Conservation (phyloP, 30 jellyfish, hydroid and myxozoan genomes). For the Phacellophora camtschatica region DNA sequence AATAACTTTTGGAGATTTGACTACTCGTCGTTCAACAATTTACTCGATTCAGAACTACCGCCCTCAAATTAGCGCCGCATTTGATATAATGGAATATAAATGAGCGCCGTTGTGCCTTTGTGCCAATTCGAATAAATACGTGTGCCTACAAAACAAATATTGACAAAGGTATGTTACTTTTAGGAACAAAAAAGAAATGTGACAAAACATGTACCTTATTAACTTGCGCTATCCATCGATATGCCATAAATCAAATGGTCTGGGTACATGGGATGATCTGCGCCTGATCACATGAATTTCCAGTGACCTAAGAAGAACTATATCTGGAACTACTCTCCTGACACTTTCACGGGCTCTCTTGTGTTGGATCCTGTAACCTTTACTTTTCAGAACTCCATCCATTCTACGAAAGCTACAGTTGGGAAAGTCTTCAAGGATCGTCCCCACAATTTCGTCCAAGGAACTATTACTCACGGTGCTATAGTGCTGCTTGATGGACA, state of each 20-base stretch:
- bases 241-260: neutral
- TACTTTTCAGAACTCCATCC: neutral
- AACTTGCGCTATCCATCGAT: conserved; percentile 12
- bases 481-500: neutral
- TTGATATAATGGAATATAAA: no score
- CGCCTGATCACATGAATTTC: neutral
- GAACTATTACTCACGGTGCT: neutral
- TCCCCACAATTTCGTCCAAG: neutral
- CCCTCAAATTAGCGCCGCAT: no score
- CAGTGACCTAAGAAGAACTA: conserved; percentile 5
- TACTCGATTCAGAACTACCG: no score
- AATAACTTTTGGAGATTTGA: no score
- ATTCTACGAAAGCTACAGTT: conserved; percentile 25
- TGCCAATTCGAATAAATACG: no score
- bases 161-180: no score
- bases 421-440: neutral
- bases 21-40: no score
- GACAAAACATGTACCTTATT: no score
- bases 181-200: no score
- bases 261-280: neutral
- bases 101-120: no score
- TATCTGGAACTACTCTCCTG: conserved; percentile 37
- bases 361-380: neutral
- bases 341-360: neutral
- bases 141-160: no score